Evolutionary conservation across 2,113 vertebrate species (phyloP), one percentile per base, ranked within the genome.

Genomic region (Oncorhynchus keta): DNA sequence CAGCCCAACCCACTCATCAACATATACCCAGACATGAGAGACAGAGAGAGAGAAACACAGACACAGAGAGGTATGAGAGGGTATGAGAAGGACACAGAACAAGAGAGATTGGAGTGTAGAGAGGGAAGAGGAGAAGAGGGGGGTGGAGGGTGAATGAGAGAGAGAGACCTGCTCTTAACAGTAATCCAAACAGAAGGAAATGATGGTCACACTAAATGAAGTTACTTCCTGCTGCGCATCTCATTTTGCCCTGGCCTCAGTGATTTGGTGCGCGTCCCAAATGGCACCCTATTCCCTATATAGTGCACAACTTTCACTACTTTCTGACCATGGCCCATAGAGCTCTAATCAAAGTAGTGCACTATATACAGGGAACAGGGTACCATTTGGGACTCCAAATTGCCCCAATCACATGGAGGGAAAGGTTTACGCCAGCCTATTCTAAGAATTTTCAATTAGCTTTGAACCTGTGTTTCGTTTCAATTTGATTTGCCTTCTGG

Each of bases 381-480:
- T 45, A 9, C 8, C 39, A 45, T 45, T 11, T 3, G 39, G 39
- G 9, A 45, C 9, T 45, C 9, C 3, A 12, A 12, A 45, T 45
- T 61, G 45, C 35, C 76, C 69, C 79, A 79, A 73, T 83, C 77
- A 86, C 70, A 76, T 51, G 59, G 13, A 73, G 65, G 81, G 61
- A 80, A 81, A 84, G 76, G 76, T 84, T 84, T 67, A 83, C 66
- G 77, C 75, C 4, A 11, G 76, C 81, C 28, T 80, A 77, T 84
- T 89, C 62, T 76, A n/a, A 76, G 57, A 39, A 30, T 74, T 79
- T 74, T 75, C 67, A 69, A 74, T 85, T 68, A 82, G 73, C 76
- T 62, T 71, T 74, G 45, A 81, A 73, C 49, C 45, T 75, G 16
- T 74, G 45, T 70, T 77, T 20, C 28, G 1, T 30, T 22, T 45